Evolutionary conservation across 2,797 vertebrate species (phyloP).

Genomic region (Etheostoma nigrum): DNA sequence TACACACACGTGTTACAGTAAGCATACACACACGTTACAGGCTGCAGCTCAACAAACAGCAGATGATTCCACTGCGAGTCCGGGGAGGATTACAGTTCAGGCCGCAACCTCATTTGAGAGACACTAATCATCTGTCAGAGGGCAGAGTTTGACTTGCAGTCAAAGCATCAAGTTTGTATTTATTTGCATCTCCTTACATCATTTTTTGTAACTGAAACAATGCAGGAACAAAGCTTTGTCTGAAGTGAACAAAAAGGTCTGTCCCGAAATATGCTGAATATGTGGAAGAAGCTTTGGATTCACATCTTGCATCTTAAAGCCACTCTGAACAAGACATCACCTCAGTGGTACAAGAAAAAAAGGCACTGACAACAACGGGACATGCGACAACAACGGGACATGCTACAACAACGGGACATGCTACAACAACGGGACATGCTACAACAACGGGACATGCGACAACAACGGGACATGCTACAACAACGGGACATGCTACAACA

Average conservation of each 20-base stretch:
- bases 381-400: too few relatives aligned
- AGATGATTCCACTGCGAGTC: conserved; percentile 8
- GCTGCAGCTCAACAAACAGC: conserved; percentile 16
- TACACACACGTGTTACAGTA: not conserved
- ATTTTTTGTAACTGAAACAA: not conserved
- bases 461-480: too few relatives aligned
- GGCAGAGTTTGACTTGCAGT: too few relatives aligned
- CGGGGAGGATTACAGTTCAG: not conserved
- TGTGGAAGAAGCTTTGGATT: not conserved
- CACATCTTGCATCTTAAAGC: not conserved
- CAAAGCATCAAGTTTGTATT: not conserved
- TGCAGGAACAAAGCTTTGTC: not conserved
- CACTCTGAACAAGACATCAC: too few relatives aligned
- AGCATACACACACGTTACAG: conserved; percentile 25
- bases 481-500: too few relatives aligned
- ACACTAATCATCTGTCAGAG: conserved; percentile 8
- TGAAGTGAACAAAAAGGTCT: not conserved
- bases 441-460: too few relatives aligned
- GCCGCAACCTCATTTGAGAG: not conserved
- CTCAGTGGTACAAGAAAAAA: too few relatives aligned
- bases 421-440: too few relatives aligned
- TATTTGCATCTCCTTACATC: not conserved
- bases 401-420: too few relatives aligned
- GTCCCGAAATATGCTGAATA: not conserved
- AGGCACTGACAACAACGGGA: too few relatives aligned